Evolutionary conservation across 1,140 invertebrate genomes (phyloP), one percentile per base, ranked within the genome.

Genomic region (Helicoverpa zea): DNA sequence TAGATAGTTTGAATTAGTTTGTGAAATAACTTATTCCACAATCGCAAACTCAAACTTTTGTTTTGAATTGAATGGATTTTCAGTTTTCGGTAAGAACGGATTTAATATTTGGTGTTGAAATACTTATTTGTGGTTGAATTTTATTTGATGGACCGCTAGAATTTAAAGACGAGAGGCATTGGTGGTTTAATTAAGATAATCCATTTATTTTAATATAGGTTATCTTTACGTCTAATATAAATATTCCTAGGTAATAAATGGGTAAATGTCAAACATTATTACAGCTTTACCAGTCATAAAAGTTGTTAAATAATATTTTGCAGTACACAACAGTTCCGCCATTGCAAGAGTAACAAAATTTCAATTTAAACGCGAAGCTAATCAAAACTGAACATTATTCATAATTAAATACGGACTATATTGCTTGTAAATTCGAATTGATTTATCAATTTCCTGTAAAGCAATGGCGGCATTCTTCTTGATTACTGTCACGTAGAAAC

Each of bases 401-500:
- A 58, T 58, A 58, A 23, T 47, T 70, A 18, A 70, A 23, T 29
- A 23, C 18, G 9, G 47, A 64, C 11, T 18, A 18, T 14, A 52
- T 52, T 18, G 64, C 59, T 64, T 11, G 29, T 75, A 61, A 61
- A 75, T 51, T 52, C 59, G 29, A 51, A 76, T 76, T 76, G 74
- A 76, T 76, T 76, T 63, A 64, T 79, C 81, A 86, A 83, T 86
- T 86, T 83, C 81, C 80, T 68, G 16, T 82, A 68, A 74, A 78
- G 81, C 61, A 82, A 80, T 80, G 61, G 30, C 73, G 58, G 35
- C 35, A 77, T 77, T 52, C 18, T 77, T 51, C 70, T 82, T 88
- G 84, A 88, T 87, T 87, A 82, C 78, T 85, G 84, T 89, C 84
- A 89, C 85, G 85, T 89, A 86, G 85, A 51, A 89, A 89, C 87